Evolutionary conservation across 2,113 vertebrate genomes (phyloP).

Genomic region (Polypterus senegalus): DNA sequence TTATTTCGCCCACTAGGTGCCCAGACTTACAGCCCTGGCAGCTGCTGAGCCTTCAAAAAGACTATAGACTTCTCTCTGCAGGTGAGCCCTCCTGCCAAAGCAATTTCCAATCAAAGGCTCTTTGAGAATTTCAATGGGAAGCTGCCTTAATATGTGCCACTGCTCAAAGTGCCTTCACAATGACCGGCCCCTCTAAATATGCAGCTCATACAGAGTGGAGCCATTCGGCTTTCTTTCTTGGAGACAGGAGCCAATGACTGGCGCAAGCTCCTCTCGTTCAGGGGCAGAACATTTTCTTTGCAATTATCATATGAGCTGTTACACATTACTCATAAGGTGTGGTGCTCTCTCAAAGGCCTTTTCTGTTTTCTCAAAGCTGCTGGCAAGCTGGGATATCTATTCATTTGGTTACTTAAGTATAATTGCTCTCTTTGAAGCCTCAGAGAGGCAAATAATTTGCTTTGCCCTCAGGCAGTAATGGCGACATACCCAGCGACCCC

Average conservation of each 20-base stretch:
- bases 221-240: conserved; percentile 43
- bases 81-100: conserved; percentile 66
- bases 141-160: conserved; percentile 50
- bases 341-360: conserved; percentile 49
- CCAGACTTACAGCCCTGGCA: conserved; percentile 68
- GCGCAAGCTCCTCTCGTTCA: conserved; percentile 14
- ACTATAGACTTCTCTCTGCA: conserved; percentile 62
- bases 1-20: conserved; percentile 64
- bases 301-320: conserved; percentile 41
- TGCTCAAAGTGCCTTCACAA: conserved; percentile 53
- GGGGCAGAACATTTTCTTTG: conserved; percentile 19
- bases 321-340: conserved; percentile 49
- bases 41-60: conserved; percentile 63
- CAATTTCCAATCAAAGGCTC: conserved; percentile 63
- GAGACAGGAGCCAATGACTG: conserved; percentile 28
- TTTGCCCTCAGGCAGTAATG: conserved; percentile 34
- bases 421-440: conserved; percentile 54
- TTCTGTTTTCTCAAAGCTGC: conserved; percentile 36
- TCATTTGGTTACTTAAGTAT: conserved; percentile 43
- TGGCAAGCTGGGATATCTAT: conserved; percentile 37
- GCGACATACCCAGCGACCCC: conserved; percentile 41
- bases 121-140: conserved; percentile 66
- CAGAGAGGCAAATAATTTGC: conserved; percentile 47
- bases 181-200: conserved; percentile 54
- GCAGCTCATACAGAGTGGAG: conserved; percentile 55